These are phyloP conservation scores for Otolemur garnettii DNA, from an alignment of 2,113 vertebrate species.

Conservation along the genomic window DNA sequence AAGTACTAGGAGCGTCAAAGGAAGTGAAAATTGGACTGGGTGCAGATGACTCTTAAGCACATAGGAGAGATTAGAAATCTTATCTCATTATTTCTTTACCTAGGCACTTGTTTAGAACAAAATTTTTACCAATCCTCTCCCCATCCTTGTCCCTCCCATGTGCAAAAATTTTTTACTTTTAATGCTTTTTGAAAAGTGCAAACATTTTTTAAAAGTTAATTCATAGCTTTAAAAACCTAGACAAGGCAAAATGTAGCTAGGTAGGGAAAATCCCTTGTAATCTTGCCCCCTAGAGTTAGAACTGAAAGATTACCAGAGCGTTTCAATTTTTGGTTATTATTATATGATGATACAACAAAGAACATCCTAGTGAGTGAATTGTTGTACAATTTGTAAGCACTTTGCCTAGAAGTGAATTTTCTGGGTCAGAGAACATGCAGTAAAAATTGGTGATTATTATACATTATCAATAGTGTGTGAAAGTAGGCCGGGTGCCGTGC, in stretches of 20 bases:
- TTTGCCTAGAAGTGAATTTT: neutral
- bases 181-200: neutral
- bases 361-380: neutral
- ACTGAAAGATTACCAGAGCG: constrained; percentile 31
- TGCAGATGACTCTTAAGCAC: too few relatives aligned
- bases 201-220: neutral
- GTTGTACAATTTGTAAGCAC: neutral
- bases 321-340: constrained; percentile 21
- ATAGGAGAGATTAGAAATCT: too few relatives aligned
- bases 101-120: too few relatives aligned
- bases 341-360: constrained; percentile 26
- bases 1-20: too few relatives aligned
- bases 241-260: neutral
- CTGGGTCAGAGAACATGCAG: neutral
- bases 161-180: constrained; percentile 6
- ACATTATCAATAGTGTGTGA: neutral
- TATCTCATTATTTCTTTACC: too few relatives aligned
- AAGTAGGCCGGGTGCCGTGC: neutral
- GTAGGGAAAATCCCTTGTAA: neutral
- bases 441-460: neutral
- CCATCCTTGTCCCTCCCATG: too few relatives aligned
- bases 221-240: neutral
- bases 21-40: too few relatives aligned
- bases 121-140: too few relatives aligned
- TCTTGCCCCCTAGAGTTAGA: neutral